phyloP scores from a whole-genome alignment of 2,797 vertebrate species.

The Balearica regulorum region DNA sequence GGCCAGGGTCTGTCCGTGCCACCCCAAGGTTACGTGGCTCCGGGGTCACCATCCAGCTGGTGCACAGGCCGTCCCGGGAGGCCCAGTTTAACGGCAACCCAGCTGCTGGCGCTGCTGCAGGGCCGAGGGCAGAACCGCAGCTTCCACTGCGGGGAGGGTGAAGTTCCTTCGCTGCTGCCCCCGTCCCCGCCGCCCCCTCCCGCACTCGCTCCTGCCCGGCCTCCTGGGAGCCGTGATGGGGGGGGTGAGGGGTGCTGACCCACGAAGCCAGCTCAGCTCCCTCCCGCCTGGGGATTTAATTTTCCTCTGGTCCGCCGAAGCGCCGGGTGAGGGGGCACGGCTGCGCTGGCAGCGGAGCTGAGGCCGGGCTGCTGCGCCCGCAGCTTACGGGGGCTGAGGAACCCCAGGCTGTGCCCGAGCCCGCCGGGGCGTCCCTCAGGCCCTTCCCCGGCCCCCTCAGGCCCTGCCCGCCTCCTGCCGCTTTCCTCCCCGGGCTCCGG shows the following conservation, averaged over 20 bases:
- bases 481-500: too few relatives aligned
- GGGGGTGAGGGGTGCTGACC: background rate
- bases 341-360: background rate
- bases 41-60: background rate
- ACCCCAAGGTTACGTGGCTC: background rate
- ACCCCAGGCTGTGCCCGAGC: background rate
- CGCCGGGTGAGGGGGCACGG: background rate
- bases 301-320: background rate
- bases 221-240: background rate
- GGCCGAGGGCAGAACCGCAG: background rate
- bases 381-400: background rate
- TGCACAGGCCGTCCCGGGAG: fast-evolving
- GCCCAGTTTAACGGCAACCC: too few relatives aligned
- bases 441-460: too few relatives aligned
- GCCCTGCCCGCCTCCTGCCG: background rate
- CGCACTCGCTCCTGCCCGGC: background rate
- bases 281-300: background rate
- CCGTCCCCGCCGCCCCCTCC: background rate
- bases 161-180: background rate
- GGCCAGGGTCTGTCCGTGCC: background rate
- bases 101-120: background rate
- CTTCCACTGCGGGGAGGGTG: background rate
- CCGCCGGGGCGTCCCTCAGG: background rate
- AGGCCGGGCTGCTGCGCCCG: background rate
- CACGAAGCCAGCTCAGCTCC: background rate